Percentiles rank a stretch among this genome's conserved stretches.
These are phyloP conservation scores for Lycaena phlaeas DNA, from an alignment of 2,888 invertebrate genomes.

Conservation along the genomic window DNA sequence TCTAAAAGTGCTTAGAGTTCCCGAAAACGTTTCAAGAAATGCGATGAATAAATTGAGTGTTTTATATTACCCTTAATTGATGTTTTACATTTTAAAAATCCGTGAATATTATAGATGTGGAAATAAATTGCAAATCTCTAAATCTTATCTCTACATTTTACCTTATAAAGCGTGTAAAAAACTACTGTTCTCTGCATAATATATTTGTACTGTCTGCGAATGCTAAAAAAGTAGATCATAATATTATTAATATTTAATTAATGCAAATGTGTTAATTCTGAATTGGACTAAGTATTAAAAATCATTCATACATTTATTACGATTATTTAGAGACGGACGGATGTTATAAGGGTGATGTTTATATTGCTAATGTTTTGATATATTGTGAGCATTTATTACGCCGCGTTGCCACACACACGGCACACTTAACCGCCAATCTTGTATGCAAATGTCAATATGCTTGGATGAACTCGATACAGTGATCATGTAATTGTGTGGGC, in stretches of 20 bases:
- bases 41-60: neutral
- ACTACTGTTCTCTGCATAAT: neutral
- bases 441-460: slow-evolving; percentile 50
- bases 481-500: slow-evolving; percentile 32
- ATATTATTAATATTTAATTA: neutral
- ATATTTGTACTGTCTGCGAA: too few species aligned
- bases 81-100: neutral
- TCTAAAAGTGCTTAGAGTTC: too few species aligned
- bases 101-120: neutral
- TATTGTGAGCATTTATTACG: neutral
- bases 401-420: slow-evolving; percentile 34
- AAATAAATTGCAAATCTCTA: neutral
- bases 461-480: slow-evolving; percentile 35
- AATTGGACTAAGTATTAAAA: neutral
- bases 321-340: neutral
- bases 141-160: neutral
- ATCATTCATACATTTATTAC: too few species aligned
- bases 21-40: neutral
- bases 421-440: slow-evolving; percentile 39
- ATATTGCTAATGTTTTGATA: too few species aligned
- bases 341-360: neutral
- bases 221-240: neutral
- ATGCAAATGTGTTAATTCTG: neutral
- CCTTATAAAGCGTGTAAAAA: too few species aligned
- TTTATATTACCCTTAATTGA: neutral